Percentiles rank a stretch among this genome's conserved stretches.
Conservation (phyloP, 1,140 invertebrate species). For the Oedothorax gibbosus region DNA sequence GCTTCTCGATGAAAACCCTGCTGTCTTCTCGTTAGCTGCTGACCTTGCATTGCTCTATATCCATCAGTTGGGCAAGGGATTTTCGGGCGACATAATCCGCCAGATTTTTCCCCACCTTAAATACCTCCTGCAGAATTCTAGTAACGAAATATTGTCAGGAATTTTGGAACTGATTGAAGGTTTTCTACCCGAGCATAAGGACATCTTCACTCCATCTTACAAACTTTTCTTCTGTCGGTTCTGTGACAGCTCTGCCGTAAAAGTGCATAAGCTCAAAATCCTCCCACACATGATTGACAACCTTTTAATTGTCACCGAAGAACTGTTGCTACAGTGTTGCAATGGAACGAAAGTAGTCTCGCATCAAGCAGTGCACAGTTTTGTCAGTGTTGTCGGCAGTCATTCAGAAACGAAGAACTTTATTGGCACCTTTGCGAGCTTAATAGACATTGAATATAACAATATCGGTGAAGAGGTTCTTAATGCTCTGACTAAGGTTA, state of each 20-base stretch:
- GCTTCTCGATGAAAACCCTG: conserved; percentile 14
- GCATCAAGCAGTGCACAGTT: conserved; percentile 26
- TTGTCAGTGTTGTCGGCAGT: background rate
- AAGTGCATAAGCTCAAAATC: conserved; percentile 48
- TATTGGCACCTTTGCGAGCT: conserved; percentile 13
- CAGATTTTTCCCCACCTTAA: conserved; percentile 35
- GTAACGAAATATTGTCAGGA: conserved; percentile 12
- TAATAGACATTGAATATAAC: conserved; percentile 38
- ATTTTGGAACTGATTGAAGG: conserved; percentile 27
- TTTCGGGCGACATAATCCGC: conserved; percentile 18
- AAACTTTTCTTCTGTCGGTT: conserved; percentile 35
- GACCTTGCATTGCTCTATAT: conserved; percentile 37
- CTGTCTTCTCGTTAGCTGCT: conserved; percentile 14
- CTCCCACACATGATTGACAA: conserved; percentile 19
- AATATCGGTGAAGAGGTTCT: conserved; percentile 39
- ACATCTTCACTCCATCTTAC: conserved; percentile 14
- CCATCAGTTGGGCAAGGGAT: conserved; percentile 17
- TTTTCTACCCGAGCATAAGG: conserved; percentile 9
- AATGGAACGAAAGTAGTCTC: conserved; percentile 25
- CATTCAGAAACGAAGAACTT: background rate
- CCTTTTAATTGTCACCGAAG: conserved; percentile 19
- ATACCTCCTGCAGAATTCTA: conserved; percentile 5
- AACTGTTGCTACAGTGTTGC: conserved; percentile 33
- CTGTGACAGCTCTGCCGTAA: conserved; percentile 7
- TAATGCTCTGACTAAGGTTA: conserved; percentile 26